Conservation (phyloP, 1,140 invertebrate species). For the Tachypleus tridentatus region DNA sequence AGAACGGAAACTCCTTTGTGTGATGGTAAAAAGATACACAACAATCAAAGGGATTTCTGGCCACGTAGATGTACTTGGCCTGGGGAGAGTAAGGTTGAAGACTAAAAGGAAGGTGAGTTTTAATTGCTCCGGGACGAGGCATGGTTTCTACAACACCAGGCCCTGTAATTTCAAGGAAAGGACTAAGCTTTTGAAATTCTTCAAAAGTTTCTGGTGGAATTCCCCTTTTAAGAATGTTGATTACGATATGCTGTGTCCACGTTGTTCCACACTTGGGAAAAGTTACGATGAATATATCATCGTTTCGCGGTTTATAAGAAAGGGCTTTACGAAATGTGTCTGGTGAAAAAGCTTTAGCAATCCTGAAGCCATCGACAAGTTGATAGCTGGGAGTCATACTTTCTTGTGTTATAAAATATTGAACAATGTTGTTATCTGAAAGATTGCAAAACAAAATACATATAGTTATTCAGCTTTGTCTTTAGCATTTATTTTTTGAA, state of each 20-base stretch:
- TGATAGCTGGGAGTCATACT: not conserved
- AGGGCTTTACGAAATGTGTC: not conserved
- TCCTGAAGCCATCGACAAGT: not conserved
- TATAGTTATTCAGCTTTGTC: too few species aligned
- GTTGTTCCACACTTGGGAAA: constrained; percentile 17
- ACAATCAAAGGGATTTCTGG: constrained; percentile 72
- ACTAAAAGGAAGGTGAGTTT: constrained; percentile 60
- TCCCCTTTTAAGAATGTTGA: constrained; percentile 7
- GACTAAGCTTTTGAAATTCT: constrained; percentile 5
- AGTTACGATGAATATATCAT: constrained; percentile 15
- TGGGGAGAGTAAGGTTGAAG: constrained; percentile 41
- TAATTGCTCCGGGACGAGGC: constrained; percentile 26
- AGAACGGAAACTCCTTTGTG: constrained; percentile 35
- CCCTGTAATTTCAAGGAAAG: constrained; percentile 10
- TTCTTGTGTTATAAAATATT: too few species aligned
- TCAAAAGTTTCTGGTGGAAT: not conserved
- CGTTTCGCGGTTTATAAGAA: not conserved
- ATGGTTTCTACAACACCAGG: constrained; percentile 2
- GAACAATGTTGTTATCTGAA: too few species aligned
- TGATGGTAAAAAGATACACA: constrained; percentile 72
- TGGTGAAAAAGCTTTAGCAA: not conserved
- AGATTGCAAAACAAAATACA: too few species aligned
- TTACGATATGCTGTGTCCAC: constrained; percentile 9
- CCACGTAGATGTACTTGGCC: constrained; percentile 47
- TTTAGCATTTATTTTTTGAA: too few species aligned